phyloP scores from a whole-genome alignment of 1,140 invertebrate genomes.

The Antheraea mylitta region DNA sequence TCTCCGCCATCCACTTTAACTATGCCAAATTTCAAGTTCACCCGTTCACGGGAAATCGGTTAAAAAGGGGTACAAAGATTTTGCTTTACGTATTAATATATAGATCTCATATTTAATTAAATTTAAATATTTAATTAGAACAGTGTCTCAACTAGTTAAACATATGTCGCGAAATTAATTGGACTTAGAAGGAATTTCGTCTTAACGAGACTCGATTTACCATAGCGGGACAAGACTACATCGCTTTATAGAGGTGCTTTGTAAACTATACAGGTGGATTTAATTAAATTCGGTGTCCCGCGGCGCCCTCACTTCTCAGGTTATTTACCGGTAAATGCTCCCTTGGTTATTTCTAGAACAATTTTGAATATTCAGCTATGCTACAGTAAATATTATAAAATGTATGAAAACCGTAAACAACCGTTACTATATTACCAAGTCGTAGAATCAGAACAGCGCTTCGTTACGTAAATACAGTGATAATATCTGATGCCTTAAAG shows the following conservation, averaged over 20 bases:
- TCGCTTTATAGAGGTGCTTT: conserved; percentile 22
- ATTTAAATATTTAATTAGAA: too few species aligned
- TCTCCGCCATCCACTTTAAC: too few species aligned
- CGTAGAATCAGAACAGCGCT: too few species aligned
- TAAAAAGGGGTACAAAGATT: too few species aligned
- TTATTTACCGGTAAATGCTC: conserved; percentile 17
- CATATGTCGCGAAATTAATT: background rate
- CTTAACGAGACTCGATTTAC: background rate
- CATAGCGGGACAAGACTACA: conserved; percentile 9
- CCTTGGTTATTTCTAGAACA: background rate
- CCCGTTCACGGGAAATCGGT: too few species aligned
- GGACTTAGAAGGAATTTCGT: background rate
- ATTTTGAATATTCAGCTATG: background rate
- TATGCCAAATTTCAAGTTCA: too few species aligned
- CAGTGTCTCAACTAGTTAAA: too few species aligned
- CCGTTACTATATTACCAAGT: too few species aligned
- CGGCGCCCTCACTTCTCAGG: conserved; percentile 9
- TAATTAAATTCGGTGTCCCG: conserved; percentile 21
- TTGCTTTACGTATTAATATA: too few species aligned
- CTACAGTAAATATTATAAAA: background rate
- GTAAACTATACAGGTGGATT: conserved; percentile 21
- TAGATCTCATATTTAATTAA: too few species aligned
- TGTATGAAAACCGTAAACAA: background rate
- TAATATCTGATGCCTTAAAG: too few species aligned
- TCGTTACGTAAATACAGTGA: too few species aligned